Conservation (phyloP, 92 coral and sea anemone species). For the Porites divaricata region DNA sequence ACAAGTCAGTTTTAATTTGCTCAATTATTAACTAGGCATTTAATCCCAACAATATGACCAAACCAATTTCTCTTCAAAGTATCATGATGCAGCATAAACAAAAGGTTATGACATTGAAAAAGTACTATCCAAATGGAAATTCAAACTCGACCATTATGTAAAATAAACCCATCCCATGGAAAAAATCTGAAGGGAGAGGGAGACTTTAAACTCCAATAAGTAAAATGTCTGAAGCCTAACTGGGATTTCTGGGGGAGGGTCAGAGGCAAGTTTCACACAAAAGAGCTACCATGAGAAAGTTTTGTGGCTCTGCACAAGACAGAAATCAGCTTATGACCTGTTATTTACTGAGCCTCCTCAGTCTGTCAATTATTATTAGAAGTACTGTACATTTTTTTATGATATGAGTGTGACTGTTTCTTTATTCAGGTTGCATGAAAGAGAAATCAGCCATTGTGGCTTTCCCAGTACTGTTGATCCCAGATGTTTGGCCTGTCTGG, state of each 20-base stretch:
- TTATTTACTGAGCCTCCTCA: background rate
- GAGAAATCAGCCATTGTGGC: too few relatives aligned
- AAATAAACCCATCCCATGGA: background rate
- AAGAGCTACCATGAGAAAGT: background rate
- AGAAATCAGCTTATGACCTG: background rate
- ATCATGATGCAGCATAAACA: background rate
- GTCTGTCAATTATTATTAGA: background rate
- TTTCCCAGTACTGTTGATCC: too few relatives aligned
- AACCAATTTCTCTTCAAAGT: slow-evolving; percentile 1
- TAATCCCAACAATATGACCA: background rate
- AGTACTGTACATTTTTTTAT: background rate
- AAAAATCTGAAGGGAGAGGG: background rate
- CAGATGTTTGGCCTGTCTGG: slow-evolving; percentile 54
- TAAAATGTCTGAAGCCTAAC: background rate
- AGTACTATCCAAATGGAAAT: background rate
- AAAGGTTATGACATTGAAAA: background rate
- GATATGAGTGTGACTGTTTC: background rate
- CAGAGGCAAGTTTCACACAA: background rate
- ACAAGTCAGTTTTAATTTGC: background rate
- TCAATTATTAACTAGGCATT: background rate
- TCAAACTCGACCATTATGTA: background rate
- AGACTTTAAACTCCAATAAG: background rate
- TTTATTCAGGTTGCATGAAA: too few relatives aligned
- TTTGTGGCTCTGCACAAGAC: background rate
- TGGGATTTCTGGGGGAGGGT: background rate